Evolutionary conservation across 2,797 vertebrate species (phyloP).

Genomic region (Champsocephalus esox): DNA sequence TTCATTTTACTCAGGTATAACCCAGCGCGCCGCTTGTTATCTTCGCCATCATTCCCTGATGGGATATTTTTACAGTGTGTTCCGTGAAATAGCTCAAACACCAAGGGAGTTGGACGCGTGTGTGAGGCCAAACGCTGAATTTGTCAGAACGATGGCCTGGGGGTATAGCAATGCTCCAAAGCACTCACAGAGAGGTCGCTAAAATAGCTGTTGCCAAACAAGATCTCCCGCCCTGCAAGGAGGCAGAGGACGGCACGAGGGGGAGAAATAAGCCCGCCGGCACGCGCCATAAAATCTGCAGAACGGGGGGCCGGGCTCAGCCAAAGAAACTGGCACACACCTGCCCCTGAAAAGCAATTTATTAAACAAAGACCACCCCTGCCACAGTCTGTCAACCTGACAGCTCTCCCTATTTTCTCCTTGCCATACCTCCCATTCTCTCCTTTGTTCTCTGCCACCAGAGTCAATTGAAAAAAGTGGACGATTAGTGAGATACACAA

Average conservation of each 20-base stretch:
- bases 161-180: conserved; percentile 34
- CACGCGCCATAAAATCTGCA: conserved; percentile 42
- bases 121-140: conserved; percentile 51
- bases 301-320: conserved; percentile 20
- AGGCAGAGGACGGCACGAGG: conserved; percentile 2
- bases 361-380: conserved; percentile 52
- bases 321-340: conserved; percentile 21
- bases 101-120: conserved; percentile 19
- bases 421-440: conserved; percentile 15
- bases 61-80: conserved; percentile 30
- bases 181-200: conserved; percentile 49
- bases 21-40: conserved; percentile 25
- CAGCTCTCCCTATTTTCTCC: conserved; percentile 30
- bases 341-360: conserved; percentile 45
- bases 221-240: conserved; percentile 1
- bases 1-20: conserved; percentile 41
- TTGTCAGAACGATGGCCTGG: conserved; percentile 38
- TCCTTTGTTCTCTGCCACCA: conserved; percentile 38
- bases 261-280: not conserved
- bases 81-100: conserved; percentile 26
- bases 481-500: conserved; percentile 26
- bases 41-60: conserved; percentile 25
- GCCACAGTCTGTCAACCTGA: conserved; percentile 41
- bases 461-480: conserved; percentile 30
- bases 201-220: conserved; percentile 53